These are phyloP conservation scores for Cheirogaleus major DNA, from an alignment of 2,797 vertebrate genomes.

Conservation along the genomic window DNA sequence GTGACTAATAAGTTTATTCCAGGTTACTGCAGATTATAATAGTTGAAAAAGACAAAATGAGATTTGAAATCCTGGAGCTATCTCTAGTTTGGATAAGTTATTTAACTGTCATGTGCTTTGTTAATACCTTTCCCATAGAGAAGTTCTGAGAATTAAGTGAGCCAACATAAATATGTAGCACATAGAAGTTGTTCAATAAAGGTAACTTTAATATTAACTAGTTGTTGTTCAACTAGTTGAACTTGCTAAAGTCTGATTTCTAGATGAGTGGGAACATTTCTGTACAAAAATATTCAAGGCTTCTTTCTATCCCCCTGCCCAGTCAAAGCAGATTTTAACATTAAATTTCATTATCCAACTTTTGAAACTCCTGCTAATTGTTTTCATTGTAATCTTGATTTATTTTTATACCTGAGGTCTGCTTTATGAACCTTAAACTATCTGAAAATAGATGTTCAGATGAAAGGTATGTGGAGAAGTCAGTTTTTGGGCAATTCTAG, in stretches of 20 bases:
- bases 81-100: slow-evolving; percentile 29
- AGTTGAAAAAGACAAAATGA: neutral
- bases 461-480: slow-evolving; percentile 64
- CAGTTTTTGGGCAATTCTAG: slow-evolving; percentile 53
- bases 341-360: slow-evolving; percentile 43
- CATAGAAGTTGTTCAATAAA: neutral
- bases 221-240: neutral
- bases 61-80: neutral
- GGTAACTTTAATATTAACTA: slow-evolving; percentile 16
- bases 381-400: slow-evolving; percentile 49
- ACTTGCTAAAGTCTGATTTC: slow-evolving; percentile 40
- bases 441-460: slow-evolving; percentile 68
- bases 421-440: slow-evolving; percentile 62
- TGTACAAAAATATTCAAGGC: neutral
- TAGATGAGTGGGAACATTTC: neutral
- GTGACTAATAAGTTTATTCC: slow-evolving; percentile 23
- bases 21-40: slow-evolving; percentile 7
- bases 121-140: neutral
- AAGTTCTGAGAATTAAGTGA: slow-evolving; percentile 11
- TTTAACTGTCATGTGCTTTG: slow-evolving; percentile 4
- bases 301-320: neutral
- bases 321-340: slow-evolving; percentile 46
- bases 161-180: slow-evolving; percentile 30
- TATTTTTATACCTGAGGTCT: slow-evolving; percentile 49
- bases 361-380: neutral